Evolutionary conservation across 64 coral and sea anemone genomes (phyloP), one percentile per base, ranked within the genome.

Genomic region (Stylophora pistillata): DNA sequence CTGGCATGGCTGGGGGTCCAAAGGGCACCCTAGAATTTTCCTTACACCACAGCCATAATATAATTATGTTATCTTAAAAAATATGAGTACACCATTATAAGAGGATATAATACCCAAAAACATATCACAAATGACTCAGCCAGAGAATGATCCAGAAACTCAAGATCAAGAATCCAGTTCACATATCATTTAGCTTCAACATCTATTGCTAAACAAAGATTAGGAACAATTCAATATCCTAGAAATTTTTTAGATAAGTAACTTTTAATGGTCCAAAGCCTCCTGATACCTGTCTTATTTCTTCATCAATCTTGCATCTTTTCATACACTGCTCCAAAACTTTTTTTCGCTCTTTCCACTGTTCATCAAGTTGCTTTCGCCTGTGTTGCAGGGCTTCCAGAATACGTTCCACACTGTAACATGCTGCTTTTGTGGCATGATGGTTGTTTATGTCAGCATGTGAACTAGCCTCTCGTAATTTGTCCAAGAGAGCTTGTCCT

Each of bases 391-490:
- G 60, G 32, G 90, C 93, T 53, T 98, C 93, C 21, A 98, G 64
- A 37, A 95, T 89, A 14, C 97, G 81, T 66, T 99, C 97, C 26
- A 99, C 95, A 79, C 91, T 99, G 73, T 93, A 95, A 56, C 97
- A 99, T 10, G 97, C 97, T 55, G 93, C 93, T 74, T 92, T 99
- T 0, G 97, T 93, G 1, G 97, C 97, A 81, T 99, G 97, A 15
- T 90, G 81, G 71, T 99, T 95, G 88, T 99, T 99, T 0, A 94
- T 99, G 61, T 99, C 97, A 10, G 97, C 97, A 73, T 99, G 93
- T 47, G 86, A 74, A 54, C 90, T 95, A 21, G 97, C 97, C 78
- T 99, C 89, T 11, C 97, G 93, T 60, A 99, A 72, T 79, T 77
- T 90, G 78, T 99, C 97, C 15, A 99, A 85, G 74, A 99, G 82